Conservation (phyloP, 2,113 vertebrate species). For the Sylvia atricapilla region DNA sequence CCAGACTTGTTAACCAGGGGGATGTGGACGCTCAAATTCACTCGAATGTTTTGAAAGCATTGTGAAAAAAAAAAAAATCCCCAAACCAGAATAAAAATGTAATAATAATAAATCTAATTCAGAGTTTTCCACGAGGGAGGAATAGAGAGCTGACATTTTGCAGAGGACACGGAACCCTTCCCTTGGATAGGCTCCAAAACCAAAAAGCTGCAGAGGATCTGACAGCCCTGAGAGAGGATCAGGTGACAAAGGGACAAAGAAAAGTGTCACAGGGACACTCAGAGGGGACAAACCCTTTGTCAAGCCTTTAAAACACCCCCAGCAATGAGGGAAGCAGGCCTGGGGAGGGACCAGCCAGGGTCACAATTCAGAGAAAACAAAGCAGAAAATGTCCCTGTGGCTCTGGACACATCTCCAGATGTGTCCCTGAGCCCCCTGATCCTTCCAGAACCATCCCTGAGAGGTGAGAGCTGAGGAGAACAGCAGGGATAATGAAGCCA, state of each 20-base stretch:
- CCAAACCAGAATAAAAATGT: rapidly evolving
- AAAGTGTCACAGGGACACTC: background rate
- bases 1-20: no score
- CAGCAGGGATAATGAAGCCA: background rate
- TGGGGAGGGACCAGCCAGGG: background rate
- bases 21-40: background rate
- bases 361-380: background rate
- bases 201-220: background rate
- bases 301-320: background rate
- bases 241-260: background rate
- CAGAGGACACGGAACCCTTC: background rate
- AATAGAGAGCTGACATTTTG: background rate
- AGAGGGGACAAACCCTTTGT: background rate
- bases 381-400: background rate
- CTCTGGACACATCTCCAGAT: background rate
- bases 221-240: background rate
- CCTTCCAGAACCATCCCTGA: background rate
- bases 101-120: background rate
- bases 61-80: background rate
- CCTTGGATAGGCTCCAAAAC: background rate
- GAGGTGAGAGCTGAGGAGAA: background rate
- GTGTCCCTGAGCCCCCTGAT: background rate
- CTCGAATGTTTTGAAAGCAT: background rate
- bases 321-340: background rate
- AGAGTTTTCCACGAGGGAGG: background rate